These are phyloP conservation scores for Prunella fulvescens DNA, from an alignment of 2,113 vertebrate species.

Conservation along the genomic window DNA sequence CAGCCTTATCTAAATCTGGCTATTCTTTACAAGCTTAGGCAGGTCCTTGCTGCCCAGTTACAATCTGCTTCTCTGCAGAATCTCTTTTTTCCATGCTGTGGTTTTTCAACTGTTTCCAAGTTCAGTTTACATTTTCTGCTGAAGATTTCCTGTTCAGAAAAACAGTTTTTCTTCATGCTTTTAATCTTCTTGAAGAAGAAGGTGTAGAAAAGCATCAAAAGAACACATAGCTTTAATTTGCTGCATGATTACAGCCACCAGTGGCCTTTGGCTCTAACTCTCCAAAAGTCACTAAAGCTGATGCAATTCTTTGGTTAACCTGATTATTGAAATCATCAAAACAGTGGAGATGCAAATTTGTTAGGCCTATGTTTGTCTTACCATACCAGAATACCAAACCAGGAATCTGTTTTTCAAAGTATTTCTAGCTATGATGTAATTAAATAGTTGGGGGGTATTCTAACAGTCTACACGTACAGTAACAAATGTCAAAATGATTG, in stretches of 20 bases:
- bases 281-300: background rate
- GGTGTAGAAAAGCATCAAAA: background rate
- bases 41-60: background rate
- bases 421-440: background rate
- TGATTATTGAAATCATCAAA: background rate
- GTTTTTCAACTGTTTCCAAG: constrained; percentile 15
- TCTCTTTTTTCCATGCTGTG: background rate
- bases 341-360: background rate
- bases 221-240: background rate
- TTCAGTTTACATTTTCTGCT: background rate
- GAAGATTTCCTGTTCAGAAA: background rate
- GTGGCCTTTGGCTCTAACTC: background rate
- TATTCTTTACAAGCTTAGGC: background rate
- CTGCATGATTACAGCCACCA: background rate
- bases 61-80: background rate
- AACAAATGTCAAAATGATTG: background rate
- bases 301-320: background rate
- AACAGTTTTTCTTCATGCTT: background rate
- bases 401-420: background rate
- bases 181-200: background rate
- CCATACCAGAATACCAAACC: background rate
- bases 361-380: background rate
- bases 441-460: background rate
- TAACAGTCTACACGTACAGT: background rate
- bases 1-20: background rate